These are phyloP conservation scores for Leptura quadrifasciata DNA, from an alignment of 2,888 invertebrate genomes.

Conservation along the genomic window DNA sequence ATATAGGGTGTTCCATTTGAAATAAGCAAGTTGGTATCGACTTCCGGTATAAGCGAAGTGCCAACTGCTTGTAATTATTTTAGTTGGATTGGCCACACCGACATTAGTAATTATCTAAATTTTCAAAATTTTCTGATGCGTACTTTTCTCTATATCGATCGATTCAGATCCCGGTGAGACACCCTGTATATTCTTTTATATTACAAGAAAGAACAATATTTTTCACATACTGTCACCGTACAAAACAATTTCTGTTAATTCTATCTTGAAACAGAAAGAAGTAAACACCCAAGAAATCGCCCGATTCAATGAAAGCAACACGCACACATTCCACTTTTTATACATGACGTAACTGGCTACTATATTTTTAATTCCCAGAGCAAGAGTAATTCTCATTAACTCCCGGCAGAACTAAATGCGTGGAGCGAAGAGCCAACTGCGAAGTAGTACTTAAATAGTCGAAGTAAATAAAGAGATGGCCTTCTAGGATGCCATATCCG, in stretches of 20 bases:
- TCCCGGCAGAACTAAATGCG: constrained; percentile 5
- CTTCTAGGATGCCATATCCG: constrained; percentile 40
- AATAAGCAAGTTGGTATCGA: no score
- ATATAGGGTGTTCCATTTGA: no score
- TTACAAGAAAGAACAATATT: no score
- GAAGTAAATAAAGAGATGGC: constrained; percentile 32
- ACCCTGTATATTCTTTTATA: no score
- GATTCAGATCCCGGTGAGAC: no score
- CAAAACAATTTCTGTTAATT: background rate
- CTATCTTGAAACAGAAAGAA: background rate
- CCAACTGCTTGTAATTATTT: no score
- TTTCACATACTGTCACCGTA: background rate
- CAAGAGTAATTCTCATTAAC: constrained; percentile 2
- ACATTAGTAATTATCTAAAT: no score
- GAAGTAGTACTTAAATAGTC: constrained; percentile 1
- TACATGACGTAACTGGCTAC: background rate
- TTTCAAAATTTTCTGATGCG: no score
- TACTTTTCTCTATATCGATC: no score
- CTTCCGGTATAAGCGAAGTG: no score
- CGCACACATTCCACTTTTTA: background rate
- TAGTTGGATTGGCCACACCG: no score
- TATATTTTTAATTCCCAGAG: background rate
- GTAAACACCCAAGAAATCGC: background rate
- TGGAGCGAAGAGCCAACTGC: constrained; percentile 14
- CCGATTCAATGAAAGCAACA: background rate